These are phyloP conservation scores for Oreochromis aureus DNA, from an alignment of 2,113 vertebrate species.

Conservation along the genomic window DNA sequence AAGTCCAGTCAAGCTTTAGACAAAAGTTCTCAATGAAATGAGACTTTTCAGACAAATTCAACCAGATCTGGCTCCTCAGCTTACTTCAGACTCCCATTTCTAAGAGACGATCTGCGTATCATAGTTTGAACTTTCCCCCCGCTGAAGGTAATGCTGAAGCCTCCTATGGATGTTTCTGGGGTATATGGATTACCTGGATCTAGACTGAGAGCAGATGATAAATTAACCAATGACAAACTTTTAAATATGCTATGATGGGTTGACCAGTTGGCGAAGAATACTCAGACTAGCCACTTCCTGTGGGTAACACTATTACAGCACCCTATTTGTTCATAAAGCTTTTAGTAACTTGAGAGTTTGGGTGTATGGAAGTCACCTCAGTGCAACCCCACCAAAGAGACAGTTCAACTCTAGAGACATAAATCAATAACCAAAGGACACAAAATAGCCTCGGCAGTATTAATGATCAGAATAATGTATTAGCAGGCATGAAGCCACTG, in stretches of 20 bases:
- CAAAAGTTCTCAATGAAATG: not conserved
- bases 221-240: not conserved
- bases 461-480: not conserved
- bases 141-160: not conserved
- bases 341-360: not conserved
- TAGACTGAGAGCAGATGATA: not conserved
- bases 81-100: not conserved
- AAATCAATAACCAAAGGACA: not conserved
- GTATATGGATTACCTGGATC: not conserved
- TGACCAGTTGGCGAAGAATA: rapidly evolving
- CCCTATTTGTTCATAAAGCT: not conserved
- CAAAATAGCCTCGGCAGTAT: not conserved
- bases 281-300: not conserved
- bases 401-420: rapidly evolving
- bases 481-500: not conserved
- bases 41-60: not conserved
- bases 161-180: not conserved
- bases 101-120: not conserved
- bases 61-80: not conserved
- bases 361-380: not conserved
- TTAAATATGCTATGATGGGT: not conserved
- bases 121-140: not conserved
- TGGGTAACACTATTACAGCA: not conserved
- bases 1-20: not conserved
- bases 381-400: not conserved